Base-by-base conservation (phyloP, 2,797 vertebrate genomes). In the Peromyscus nudipes region DNA sequence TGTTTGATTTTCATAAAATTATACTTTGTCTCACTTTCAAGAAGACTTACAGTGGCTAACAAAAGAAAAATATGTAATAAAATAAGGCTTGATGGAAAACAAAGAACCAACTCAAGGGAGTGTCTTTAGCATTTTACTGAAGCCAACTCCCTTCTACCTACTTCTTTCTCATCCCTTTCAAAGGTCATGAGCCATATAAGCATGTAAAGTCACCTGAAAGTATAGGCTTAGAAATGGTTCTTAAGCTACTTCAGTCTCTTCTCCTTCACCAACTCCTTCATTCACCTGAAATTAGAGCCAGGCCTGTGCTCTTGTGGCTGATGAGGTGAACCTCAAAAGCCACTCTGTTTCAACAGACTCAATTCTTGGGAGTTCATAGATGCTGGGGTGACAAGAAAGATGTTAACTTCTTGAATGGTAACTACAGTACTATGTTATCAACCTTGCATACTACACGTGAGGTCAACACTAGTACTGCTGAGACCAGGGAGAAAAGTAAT, bases 21-120 rank as follows among this genome's bases (percentile, higher is more conserved):
- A 81, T 25, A 82, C 52, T 79, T 89, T 91, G 19, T 88, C 82
- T 93, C n/a, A 64, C 73, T 89, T 64, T 89, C 4, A 12, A 69
- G 79, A 71, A 13, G n/a, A 60, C 87, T 92, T 93, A 57, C 81
- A 88, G 82, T 83, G 43, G 29, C 27, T 92, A 79, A 57, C 12
- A 31, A 62, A 85, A 92, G 65, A 92, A 95, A 95, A 91, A 34
- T 43, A 49, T n/a, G 25, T 9, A 80, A 55, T 71, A 67, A 52
- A 81, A 81, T 75, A 85, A 81, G 57, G 55, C 25, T 93, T 79
- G 34, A 57, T 81, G 37, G 12, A 16, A 55, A 89, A 40, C 31
- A 67, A 92, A 77, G 81, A 84, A 57, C 71, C 31, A 52, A 40
- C 5, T 4, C 1, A 37, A 49, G 64, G 29, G 27, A 23, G 16